A percentile compares a stretch with the other conserved stretches of the same genome.
phyloP scores from a whole-genome alignment of 2,888 invertebrate genomes.

The Ctenicera cuprea region DNA sequence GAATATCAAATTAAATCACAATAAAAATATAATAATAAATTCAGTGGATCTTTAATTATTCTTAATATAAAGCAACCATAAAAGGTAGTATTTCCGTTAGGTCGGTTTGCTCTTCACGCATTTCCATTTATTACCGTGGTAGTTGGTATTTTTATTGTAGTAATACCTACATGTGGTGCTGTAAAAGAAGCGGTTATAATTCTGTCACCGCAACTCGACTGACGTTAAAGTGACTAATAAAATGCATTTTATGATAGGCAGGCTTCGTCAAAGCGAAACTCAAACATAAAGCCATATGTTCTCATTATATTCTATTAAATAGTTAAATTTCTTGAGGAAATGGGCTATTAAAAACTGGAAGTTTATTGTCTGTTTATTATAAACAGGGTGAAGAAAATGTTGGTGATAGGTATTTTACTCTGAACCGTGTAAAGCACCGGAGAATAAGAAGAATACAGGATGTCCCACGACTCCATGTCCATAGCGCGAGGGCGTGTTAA shows the following conservation, averaged over 20 bases:
- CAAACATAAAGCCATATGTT: constrained; percentile 47
- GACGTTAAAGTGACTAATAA: constrained; percentile 45
- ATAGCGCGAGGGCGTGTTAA: too few species aligned
- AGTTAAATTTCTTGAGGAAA: constrained; percentile 46
- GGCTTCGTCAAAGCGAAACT: constrained; percentile 41
- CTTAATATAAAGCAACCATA: neutral
- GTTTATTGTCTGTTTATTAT: constrained; percentile 28
- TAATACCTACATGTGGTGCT: constrained; percentile 40
- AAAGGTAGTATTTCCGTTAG: constrained; percentile 1
- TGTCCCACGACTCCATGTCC: too few species aligned
- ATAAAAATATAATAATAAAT: neutral
- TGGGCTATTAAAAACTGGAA: constrained; percentile 40
- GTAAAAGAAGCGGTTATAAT: constrained; percentile 43
- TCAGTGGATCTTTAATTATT: neutral
- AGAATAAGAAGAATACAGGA: too few species aligned
- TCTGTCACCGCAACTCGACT: constrained; percentile 42
- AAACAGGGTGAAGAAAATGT: neutral
- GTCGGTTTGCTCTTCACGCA: neutral
- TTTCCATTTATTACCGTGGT: constrained; percentile 9
- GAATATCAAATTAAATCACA: neutral
- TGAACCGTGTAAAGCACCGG: too few species aligned
- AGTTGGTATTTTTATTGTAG: constrained; percentile 23
- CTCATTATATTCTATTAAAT: constrained; percentile 50
- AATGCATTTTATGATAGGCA: constrained; percentile 45
- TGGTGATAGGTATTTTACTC: neutral